A percentile compares a stretch with the other conserved stretches of the same genome.
Conservation (phyloP, 2,113 vertebrate species). For the Lonchura striata region DNA sequence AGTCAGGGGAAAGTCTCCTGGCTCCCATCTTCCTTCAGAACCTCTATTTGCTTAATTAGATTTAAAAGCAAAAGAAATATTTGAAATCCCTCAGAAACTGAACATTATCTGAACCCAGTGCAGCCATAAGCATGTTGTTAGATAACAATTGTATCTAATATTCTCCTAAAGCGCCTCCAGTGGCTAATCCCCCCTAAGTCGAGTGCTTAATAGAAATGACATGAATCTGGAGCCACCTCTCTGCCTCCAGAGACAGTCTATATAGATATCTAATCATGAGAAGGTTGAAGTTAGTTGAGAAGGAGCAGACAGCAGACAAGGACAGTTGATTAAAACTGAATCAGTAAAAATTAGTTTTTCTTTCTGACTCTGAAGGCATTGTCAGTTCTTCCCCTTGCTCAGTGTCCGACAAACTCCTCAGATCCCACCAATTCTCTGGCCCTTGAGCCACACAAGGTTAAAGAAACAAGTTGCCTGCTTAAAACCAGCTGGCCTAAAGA, state of each 20-base stretch:
- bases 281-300: not conserved
- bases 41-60: not conserved
- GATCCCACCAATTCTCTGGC: not conserved
- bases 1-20: not conserved
- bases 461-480: not conserved
- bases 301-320: constrained; percentile 9
- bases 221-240: not conserved
- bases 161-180: not conserved
- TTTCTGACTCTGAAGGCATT: not conserved
- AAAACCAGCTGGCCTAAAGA: not conserved
- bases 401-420: fast-evolving
- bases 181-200: not conserved
- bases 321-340: constrained; percentile 10
- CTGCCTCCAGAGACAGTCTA: constrained; percentile 14
- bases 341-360: not conserved
- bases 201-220: not conserved
- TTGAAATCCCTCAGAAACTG: constrained; percentile 22
- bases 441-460: not conserved
- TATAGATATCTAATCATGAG: constrained; percentile 1
- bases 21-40: not conserved
- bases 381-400: not conserved
- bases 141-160: not conserved
- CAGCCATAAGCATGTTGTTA: constrained; percentile 13
- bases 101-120: not conserved
- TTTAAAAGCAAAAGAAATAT: not conserved